Evolutionary conservation across 2,797 vertebrate species (phyloP).

Genomic region (Cirrhinus mrigala): DNA sequence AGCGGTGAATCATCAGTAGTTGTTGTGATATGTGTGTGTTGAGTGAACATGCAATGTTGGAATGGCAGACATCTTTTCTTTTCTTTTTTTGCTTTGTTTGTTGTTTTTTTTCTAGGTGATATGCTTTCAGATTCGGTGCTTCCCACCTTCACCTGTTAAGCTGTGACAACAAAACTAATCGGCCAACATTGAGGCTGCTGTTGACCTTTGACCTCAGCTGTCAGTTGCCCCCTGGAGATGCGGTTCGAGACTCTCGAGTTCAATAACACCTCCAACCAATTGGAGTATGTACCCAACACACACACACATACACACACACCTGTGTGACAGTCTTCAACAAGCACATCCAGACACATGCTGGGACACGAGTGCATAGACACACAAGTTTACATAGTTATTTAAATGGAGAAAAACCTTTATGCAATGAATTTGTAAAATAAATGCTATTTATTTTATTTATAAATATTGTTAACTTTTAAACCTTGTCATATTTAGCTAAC

Average conservation of each 20-base stretch:
- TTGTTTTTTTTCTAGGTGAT: constrained; percentile 66
- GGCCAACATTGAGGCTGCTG: constrained; percentile 72
- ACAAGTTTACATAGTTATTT: constrained; percentile 63
- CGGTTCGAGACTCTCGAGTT: constrained; percentile 77
- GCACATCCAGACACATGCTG: constrained; percentile 24
- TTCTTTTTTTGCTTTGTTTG: constrained; percentile 60
- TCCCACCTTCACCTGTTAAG: constrained; percentile 83
- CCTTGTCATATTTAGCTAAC: no score
- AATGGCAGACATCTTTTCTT: constrained; percentile 74
- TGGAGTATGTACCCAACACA: constrained; percentile 41
- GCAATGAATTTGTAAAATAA: no score
- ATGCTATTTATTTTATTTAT: no score
- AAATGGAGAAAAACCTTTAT: constrained; percentile 47
- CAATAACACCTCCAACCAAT: constrained; percentile 75
- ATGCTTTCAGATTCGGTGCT: constrained; percentile 75
- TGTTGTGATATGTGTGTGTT: constrained; percentile 75
- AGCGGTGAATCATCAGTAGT: constrained; percentile 69
- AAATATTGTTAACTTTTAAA: no score
- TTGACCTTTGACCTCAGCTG: constrained; percentile 79
- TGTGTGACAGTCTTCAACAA: constrained; percentile 70
- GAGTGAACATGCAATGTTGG: constrained; percentile 77
- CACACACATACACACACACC: constrained; percentile 79
- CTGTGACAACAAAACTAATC: constrained; percentile 82
- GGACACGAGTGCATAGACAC: constrained; percentile 63
- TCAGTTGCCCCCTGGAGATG: constrained; percentile 77